Base-by-base conservation (phyloP, 2,797 vertebrate species). In the Channa striata region DNA sequence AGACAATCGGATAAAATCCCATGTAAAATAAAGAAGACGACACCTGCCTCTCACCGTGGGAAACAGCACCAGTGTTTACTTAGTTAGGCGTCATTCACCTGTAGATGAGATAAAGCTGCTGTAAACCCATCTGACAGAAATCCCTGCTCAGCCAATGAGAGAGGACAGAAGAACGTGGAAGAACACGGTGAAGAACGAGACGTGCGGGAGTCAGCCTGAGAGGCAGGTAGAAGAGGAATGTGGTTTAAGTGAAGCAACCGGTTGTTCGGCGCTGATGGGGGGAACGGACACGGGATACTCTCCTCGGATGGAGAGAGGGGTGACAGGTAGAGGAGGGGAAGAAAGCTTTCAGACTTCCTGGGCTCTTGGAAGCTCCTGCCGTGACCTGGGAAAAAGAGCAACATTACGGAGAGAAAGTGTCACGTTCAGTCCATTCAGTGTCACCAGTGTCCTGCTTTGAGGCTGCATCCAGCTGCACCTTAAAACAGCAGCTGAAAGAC, bases 241-340 rank as follows among this genome's bases (percentile, higher is more conserved):
- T 40, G 30, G 49, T 10, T 47, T 40, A 20, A 25, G 53, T 72
- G 59, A 84, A 73, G 72, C 44, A 33, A 54, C 13, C 19, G 58
- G 75, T 85, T 78, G 77, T 79, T 85, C 57, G 59, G 54, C 51
- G 21, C 40, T 2, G 46, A 68, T 62, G 61, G 52, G 77, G 69
- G 51, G 60, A 77, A 49, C 33, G 33, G 80, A 87, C 75, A 91
- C 36, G 25, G 68, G 84, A 89, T 86, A 83, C 74, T 64, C 72
- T 76, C 71, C 44, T 34, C n/a, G 60, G 82, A 62, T 16, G 1
- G 46, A 77, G 40, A 54, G 67, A 62, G 50, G 58, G 60, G 66
- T 19, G 61, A 66, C 44, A 44, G 64, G 46, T 52, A 52, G 36
- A 56, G 43, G 52, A 59, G 48, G 65, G 47, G 60, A 68, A 68